These are phyloP conservation scores for Ceryle rudis DNA, from an alignment of 2,797 vertebrate genomes.

Conservation along the genomic window DNA sequence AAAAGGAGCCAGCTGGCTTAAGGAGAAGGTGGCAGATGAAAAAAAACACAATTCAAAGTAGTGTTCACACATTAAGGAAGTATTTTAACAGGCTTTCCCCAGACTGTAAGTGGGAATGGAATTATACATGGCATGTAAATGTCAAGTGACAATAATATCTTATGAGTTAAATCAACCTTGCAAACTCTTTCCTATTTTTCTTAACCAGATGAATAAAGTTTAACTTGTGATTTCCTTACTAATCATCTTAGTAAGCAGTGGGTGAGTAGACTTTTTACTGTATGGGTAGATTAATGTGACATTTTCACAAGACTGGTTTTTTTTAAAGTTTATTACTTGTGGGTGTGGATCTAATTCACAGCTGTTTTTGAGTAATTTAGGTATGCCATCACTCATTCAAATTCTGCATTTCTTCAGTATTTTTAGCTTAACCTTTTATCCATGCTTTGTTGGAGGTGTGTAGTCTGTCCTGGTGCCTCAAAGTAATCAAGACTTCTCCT, in stretches of 20 bases:
- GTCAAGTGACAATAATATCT: constrained; percentile 75
- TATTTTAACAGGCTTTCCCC: constrained; percentile 73
- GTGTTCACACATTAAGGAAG: constrained; percentile 71
- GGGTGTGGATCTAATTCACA: constrained; percentile 58
- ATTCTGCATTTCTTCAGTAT: not conserved
- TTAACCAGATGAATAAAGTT: constrained; percentile 69
- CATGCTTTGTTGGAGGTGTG: not conserved
- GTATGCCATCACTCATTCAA: constrained; percentile 20
- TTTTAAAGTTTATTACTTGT: constrained; percentile 49
- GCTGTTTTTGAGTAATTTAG: constrained; percentile 38
- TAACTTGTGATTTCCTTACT: constrained; percentile 73
- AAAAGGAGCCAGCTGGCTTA: constrained; percentile 61
- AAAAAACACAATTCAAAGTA: constrained; percentile 65
- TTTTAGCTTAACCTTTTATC: constrained; percentile 17
- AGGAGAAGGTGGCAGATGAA: constrained; percentile 61
- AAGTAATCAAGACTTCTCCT: not conserved
- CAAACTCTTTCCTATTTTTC: constrained; percentile 69
- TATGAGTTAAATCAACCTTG: constrained; percentile 66
- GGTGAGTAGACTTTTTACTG: constrained; percentile 59
- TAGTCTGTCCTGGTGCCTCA: not conserved
- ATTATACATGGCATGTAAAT: constrained; percentile 65
- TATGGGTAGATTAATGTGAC: constrained; percentile 57
- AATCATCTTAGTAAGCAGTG: constrained; percentile 70
- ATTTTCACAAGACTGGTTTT: constrained; percentile 49
- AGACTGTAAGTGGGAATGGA: constrained; percentile 72